phyloP scores from a whole-genome alignment of 2,888 invertebrate genomes.

The Drosophila neotestacea region DNA sequence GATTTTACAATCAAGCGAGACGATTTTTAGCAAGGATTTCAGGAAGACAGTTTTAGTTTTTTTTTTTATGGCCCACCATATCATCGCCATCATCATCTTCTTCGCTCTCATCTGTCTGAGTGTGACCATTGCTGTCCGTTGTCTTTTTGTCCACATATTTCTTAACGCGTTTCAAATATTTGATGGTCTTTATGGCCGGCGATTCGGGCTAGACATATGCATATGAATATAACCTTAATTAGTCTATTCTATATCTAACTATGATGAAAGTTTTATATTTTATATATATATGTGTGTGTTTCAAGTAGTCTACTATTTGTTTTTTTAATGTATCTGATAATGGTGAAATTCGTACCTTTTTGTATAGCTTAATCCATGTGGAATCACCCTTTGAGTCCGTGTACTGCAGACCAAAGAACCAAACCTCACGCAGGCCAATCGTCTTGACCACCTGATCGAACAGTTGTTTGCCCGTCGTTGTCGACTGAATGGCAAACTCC shows the following conservation, averaged over 20 bases:
- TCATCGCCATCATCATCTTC: slow-evolving; percentile 89
- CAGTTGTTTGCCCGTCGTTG: slow-evolving; percentile 99
- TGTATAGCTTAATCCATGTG: slow-evolving; percentile 99
- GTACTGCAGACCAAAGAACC: slow-evolving; percentile 99
- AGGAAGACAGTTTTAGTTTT: neutral
- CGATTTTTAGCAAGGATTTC: neutral
- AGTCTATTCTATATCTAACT: slow-evolving; percentile 17
- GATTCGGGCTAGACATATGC: slow-evolving; percentile 81
- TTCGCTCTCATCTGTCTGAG: slow-evolving; percentile 83
- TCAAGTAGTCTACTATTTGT: neutral
- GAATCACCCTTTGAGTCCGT: slow-evolving; percentile 98
- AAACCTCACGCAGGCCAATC: slow-evolving; percentile 98
- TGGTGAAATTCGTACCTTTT: slow-evolving; percentile 91
- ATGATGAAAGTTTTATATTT: neutral
- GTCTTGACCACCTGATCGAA: slow-evolving; percentile 99
- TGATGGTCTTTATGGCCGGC: slow-evolving; percentile 84
- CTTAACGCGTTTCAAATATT: slow-evolving; percentile 85
- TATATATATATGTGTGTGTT: neutral
- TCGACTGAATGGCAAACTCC: slow-evolving; percentile 99
- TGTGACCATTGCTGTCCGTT: slow-evolving; percentile 75
- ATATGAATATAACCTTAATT: slow-evolving; percentile 10
- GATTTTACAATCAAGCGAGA: neutral
- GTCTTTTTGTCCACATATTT: slow-evolving; percentile 85
- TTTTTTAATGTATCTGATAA: neutral
- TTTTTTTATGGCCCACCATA: slow-evolving; percentile 87